Evolutionary conservation across 1,140 invertebrate species (phyloP), one percentile per base, ranked within the genome.

Genomic region (Radopholus similis): DNA sequence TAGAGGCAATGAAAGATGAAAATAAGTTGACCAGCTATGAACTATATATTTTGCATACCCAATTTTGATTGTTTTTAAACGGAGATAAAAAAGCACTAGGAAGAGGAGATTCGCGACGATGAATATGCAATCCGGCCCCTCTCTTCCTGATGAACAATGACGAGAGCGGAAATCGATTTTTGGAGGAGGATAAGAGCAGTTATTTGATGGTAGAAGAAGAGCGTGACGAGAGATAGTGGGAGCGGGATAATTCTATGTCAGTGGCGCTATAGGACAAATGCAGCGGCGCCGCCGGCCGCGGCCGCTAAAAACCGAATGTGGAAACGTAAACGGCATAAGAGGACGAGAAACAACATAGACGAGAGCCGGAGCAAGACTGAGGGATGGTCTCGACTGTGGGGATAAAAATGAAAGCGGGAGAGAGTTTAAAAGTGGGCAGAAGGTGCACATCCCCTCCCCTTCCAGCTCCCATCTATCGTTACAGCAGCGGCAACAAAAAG

Each of bases 121-220:
- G 59, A 62, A 62, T 42, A 62, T 40, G 59, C 26, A 62, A 62
- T 62, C 59, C 59, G 8, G 23, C 23, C 9, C 47, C 30, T 21
- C 30, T 21, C 47, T 51, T 9, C 38, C 44, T 51, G 23, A 35
- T 40, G 40, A 49, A 62, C 59, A 62, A 62, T 49, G 40, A 62
- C 49, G 59, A 62, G 59, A 62, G 59, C 59, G 59, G 59, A 62
- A 62, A 62, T 62, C 38, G 59, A 62, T 62, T 51, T 51, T 51
- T 51, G 18, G 38, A 18, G 11, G 38, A 18, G 18, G 1, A 42
- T 13, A 42, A 42, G 38, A 1, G 38, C 11, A 11, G 18, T n/a
- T 11, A 42, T n/a, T 11, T 13, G 18, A 13, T 42, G 21, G 42
- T n/a, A 47, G 44, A 47, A 15, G 30, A 28, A 26, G 18, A 51